Base-by-base conservation (phyloP, 2,888 invertebrate genomes). In the Ganaspis brasiliensis region DNA sequence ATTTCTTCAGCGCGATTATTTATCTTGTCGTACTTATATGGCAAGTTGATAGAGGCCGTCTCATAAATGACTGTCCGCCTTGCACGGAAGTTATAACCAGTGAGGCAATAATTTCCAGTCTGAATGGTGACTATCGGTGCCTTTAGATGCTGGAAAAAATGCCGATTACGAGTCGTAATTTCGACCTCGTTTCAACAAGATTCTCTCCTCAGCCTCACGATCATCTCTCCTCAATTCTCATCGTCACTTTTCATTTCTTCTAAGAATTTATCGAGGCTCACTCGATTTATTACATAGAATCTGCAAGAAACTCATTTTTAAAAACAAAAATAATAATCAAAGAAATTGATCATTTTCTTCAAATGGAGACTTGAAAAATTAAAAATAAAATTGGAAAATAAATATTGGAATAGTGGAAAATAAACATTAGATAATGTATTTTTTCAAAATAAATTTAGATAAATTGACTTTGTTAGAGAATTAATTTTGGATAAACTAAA, bases 1-100 rank as follows among this genome's bases (percentile, higher is more conserved):
- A 49, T 61, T 49, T 73, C 61, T 72, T 19, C 26, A 49, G 61
- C 35, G 31, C n/a, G 24, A 72, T 74, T 75, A 73, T 74, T 74
- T 76, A 80, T 77, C 77, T 67, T 56, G 63, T 14, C 35, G 19
- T 24, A 78, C 75, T 80, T 79, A 76, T 80, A 76, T 55, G 80
- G 72, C 71, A 70, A 75, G 40, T 72, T 78, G 75, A 75, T 78
- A 72, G 73, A 79, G 78, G 79, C 72, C 77, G 74, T 79, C 76
- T 82, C 80, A 81, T 82, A 83, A 82, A 81, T 79, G 81, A 84
- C 78, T 78, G 77, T 76, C 79, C 78, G 74, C 79, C 72, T 78
- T 63, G 74, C 24, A 21, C 73, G 75, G 77, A 79, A 79, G 78
- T 77, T 77, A 73, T 76, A 76, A 72, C 70, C 35, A 40, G 10